Conservation (phyloP, 2,888 invertebrate genomes). For the Meganola albula region DNA sequence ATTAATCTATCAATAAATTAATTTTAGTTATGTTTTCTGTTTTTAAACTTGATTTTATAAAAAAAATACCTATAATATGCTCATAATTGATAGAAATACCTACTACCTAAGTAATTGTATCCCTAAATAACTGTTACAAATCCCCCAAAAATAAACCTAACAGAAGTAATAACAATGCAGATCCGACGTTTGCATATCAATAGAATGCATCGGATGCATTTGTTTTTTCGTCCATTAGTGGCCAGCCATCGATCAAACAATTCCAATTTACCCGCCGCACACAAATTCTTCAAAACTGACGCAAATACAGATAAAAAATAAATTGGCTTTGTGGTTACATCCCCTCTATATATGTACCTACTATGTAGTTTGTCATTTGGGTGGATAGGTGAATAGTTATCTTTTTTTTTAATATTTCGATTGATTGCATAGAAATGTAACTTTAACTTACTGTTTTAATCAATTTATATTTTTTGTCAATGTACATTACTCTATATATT, state of each 20-base stretch:
- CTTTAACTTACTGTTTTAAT: too few species aligned
- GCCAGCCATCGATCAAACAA: slow-evolving; percentile 64
- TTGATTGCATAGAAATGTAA: too few species aligned
- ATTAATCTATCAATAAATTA: too few species aligned
- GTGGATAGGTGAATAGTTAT: slow-evolving; percentile 15
- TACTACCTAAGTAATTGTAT: too few species aligned
- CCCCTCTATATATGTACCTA: slow-evolving; percentile 29
- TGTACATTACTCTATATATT: too few species aligned
- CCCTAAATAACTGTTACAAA: slow-evolving; percentile 1
- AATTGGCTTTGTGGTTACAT: slow-evolving; percentile 29
- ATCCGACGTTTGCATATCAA: slow-evolving; percentile 49
- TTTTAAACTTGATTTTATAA: too few species aligned
- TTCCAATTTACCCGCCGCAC: slow-evolving; percentile 72
- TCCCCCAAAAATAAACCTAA: slow-evolving; percentile 17
- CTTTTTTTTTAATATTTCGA: slow-evolving; percentile 25
- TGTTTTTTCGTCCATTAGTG: slow-evolving; percentile 54
- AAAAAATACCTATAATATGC: too few species aligned
- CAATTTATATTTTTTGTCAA: too few species aligned
- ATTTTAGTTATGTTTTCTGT: too few species aligned
- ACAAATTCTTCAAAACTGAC: slow-evolving; percentile 69
- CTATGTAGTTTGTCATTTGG: slow-evolving; percentile 17
- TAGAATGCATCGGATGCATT: slow-evolving; percentile 44
- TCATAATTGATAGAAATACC: too few species aligned
- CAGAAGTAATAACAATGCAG: slow-evolving; percentile 29
- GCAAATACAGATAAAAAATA: slow-evolving; percentile 56